Evolutionary conservation across 35 echinoderm and acorn worm genomes (phyloP).

Genomic region (Apostichopus parvimensis): DNA sequence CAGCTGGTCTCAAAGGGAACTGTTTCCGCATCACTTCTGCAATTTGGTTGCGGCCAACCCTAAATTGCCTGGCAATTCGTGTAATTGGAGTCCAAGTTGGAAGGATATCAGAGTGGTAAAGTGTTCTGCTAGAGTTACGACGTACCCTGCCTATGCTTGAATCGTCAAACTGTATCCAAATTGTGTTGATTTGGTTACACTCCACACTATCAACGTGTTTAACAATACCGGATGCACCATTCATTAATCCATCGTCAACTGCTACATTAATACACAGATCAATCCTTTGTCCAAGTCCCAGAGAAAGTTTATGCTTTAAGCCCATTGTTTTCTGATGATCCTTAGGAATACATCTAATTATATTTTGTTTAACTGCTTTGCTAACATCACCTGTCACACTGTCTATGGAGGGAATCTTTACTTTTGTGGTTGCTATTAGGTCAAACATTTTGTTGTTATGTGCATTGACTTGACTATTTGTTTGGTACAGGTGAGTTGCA

Average conservation of each 20-base stretch:
- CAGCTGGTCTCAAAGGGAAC: slow-evolving; percentile 54
- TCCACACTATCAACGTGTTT: background rate
- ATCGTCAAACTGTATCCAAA: slow-evolving; percentile 58
- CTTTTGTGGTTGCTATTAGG: background rate
- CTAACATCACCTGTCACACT: background rate
- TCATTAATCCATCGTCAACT: background rate
- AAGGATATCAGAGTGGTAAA: background rate
- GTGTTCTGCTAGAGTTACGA: background rate
- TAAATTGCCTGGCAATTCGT: slow-evolving; percentile 28
- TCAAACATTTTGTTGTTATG: background rate
- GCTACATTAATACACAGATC: slow-evolving; percentile 22
- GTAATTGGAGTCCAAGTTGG: slow-evolving; percentile 44
- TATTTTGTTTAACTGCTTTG: background rate
- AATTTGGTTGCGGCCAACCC: slow-evolving; percentile 22
- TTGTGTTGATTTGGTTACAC: background rate
- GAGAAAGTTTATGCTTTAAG: background rate
- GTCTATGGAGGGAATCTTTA: background rate
- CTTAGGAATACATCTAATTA: background rate
- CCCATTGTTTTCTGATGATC: slow-evolving; percentile 18
- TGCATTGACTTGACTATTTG: slow-evolving; percentile 16
- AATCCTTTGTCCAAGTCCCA: slow-evolving; percentile 24
- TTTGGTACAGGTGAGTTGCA: slow-evolving; percentile 19
- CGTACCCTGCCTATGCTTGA: background rate
- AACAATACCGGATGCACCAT: slow-evolving; percentile 56
- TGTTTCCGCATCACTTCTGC: slow-evolving; percentile 38